Base-by-base conservation (phyloP, 2,888 invertebrate genomes). In the Meghimatium bilineatum region DNA sequence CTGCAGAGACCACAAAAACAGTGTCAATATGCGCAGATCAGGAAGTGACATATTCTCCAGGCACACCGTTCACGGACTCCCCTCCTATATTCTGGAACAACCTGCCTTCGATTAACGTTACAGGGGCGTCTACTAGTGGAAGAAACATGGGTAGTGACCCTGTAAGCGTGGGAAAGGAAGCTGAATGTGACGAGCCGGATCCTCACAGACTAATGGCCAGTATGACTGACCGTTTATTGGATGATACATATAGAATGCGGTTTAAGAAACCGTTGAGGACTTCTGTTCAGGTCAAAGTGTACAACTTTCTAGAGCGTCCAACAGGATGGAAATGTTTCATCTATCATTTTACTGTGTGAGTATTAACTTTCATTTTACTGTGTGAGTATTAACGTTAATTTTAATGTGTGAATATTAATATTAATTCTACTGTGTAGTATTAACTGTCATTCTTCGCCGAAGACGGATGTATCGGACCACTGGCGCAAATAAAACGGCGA, bases 271-370 rank as follows among this genome's bases (percentile, higher is more conserved):
- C 77, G n/a, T 49, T 83, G 74, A 83, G 79, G 17, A 83, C 81
- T 32, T 83, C 92, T 2, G 80, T 96, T 90, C 96, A 96, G 93
- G 96, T 96, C 89, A 94, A 95, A 91, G 95, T 96, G 84, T 97
- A 97, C 94, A 96, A 96, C 92, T 97, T 97, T 94, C 95, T 97
- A 89, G 97, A 97, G 93, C 95, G 97, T 92, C 97, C 97, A 0
- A 96, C 95, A 38, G 96, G 96, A 84, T 96, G 96, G 96, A 95
- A 96, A 90, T 97, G 97, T 94, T 96, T 97, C 94, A 94, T 96
- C 90, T 97, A 97, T 94, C 96, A 97, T 94, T 96, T 96, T 94
- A 95, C 96, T 90, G 96, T 96, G 96, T 96, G 95, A 96, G 96
- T 96, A 94, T 36, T 38, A 29, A 17, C n/a, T n/a, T n/a, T n/a